A percentile compares a stretch with the other conserved stretches of the same genome.
Evolutionary conservation across 2,888 invertebrate genomes (phyloP).

Genomic region (Tetanocera ferruginea): DNA sequence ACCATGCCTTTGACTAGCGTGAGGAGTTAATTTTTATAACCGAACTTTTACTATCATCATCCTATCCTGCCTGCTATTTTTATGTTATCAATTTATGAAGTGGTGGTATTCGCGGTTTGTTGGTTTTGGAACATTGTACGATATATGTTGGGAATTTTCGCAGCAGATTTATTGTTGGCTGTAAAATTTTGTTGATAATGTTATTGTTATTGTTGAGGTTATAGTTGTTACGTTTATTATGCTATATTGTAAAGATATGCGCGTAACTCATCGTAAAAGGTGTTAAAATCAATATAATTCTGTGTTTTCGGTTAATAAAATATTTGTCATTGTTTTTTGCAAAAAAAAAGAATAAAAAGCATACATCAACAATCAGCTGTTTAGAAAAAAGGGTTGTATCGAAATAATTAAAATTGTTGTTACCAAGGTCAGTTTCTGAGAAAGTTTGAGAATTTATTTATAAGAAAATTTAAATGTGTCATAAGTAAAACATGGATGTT

Average conservation of each 20-base stretch:
- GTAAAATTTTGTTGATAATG: slow-evolving; percentile 22
- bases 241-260: background rate
- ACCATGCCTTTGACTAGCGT: background rate
- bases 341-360: too few relatives aligned
- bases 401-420: too few relatives aligned
- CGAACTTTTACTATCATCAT: background rate
- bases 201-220: slow-evolving; percentile 2
- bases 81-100: slow-evolving; percentile 27
- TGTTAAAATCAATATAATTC: slow-evolving; percentile 14
- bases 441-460: background rate
- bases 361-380: too few relatives aligned
- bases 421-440: background rate
- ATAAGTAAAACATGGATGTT: too few relatives aligned
- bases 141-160: slow-evolving; percentile 32
- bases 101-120: background rate
- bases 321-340: too few relatives aligned
- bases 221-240: background rate
- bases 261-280: background rate
- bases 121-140: background rate
- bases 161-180: slow-evolving; percentile 35
- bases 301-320: background rate
- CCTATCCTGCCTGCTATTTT: slow-evolving; percentile 1
- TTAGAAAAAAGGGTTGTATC: too few relatives aligned
- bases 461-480: background rate
- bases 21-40: slow-evolving; percentile 5